phyloP scores from a whole-genome alignment of 2,888 invertebrate species.

The Nasonovia ribisnigri region DNA sequence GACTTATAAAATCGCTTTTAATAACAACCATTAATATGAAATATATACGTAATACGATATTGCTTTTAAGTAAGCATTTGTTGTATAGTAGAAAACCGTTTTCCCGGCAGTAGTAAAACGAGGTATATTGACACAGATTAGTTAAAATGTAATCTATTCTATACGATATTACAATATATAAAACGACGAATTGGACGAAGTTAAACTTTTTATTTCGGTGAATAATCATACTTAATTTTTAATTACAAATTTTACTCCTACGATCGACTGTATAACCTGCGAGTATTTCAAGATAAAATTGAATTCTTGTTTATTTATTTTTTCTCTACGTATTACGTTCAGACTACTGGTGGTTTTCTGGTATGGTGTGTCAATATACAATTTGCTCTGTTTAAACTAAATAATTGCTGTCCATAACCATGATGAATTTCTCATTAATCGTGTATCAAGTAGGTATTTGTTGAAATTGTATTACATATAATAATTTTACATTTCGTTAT shows the following conservation, averaged over 20 bases:
- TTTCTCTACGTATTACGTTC: not conserved
- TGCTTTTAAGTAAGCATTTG: not conserved
- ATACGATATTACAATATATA: not conserved
- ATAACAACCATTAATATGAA: not conserved
- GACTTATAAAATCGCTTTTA: not conserved
- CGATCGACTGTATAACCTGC: not conserved
- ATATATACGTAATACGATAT: slow-evolving; percentile 1
- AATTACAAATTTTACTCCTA: not conserved
- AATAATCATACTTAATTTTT: not conserved
- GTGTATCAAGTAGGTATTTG: not conserved
- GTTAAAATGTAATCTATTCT: not conserved
- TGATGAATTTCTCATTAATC: not conserved
- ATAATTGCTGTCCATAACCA: not conserved
- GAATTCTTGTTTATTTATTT: not conserved
- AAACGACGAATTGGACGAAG: not conserved
- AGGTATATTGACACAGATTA: not conserved
- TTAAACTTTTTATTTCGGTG: not conserved
- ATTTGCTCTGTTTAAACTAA: not conserved
- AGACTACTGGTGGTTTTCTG: not conserved
- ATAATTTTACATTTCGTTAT: not conserved
- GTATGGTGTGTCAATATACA: not conserved
- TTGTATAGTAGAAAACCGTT: not conserved
- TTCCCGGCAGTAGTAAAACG: not conserved
- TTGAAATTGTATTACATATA: not conserved
- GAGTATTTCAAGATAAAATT: not conserved